phyloP scores from a whole-genome alignment of 2,113 vertebrate species.

The Takifugu flavidus region DNA sequence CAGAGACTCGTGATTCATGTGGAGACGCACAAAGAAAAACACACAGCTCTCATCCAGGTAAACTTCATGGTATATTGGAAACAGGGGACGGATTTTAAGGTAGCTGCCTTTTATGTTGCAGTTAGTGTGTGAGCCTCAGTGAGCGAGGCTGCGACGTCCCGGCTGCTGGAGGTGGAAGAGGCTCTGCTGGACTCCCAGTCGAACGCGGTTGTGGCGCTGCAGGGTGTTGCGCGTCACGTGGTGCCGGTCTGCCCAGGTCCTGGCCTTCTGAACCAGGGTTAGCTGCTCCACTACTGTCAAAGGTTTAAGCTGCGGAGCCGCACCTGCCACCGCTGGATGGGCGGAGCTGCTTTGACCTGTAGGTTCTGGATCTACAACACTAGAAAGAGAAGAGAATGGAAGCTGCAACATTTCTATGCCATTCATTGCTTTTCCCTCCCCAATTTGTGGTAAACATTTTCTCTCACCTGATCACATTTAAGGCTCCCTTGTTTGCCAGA shows the following conservation, averaged over 20 bases:
- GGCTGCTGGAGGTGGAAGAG: slow-evolving; percentile 84
- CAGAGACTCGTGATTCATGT: slow-evolving; percentile 10
- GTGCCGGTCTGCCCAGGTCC: slow-evolving; percentile 71
- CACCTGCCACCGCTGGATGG: slow-evolving; percentile 40
- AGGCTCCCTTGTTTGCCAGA: slow-evolving; percentile 7
- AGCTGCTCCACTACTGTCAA: slow-evolving; percentile 76
- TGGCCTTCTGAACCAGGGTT: slow-evolving; percentile 76
- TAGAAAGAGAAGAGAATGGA: slow-evolving; percentile 33
- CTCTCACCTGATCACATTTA: slow-evolving; percentile 31
- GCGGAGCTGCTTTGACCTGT: slow-evolving; percentile 36
- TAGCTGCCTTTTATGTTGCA: slow-evolving; percentile 40
- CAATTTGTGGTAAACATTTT: neutral
- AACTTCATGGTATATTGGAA: neutral
- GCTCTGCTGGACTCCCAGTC: slow-evolving; percentile 71
- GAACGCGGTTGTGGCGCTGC: slow-evolving; percentile 84
- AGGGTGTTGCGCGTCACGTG: slow-evolving; percentile 77
- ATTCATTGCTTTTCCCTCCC: neutral
- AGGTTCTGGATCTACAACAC: slow-evolving; percentile 50
- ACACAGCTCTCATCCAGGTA: slow-evolving; percentile 8
- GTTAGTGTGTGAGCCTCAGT: slow-evolving; percentile 70
- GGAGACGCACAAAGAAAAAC: slow-evolving; percentile 7
- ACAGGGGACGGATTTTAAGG: slow-evolving; percentile 13
- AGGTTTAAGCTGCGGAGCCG: slow-evolving; percentile 62
- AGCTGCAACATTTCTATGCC: neutral
- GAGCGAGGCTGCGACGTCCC: slow-evolving; percentile 81